phyloP scores from a whole-genome alignment of 2,888 invertebrate genomes.

The Pandemis corylana region DNA sequence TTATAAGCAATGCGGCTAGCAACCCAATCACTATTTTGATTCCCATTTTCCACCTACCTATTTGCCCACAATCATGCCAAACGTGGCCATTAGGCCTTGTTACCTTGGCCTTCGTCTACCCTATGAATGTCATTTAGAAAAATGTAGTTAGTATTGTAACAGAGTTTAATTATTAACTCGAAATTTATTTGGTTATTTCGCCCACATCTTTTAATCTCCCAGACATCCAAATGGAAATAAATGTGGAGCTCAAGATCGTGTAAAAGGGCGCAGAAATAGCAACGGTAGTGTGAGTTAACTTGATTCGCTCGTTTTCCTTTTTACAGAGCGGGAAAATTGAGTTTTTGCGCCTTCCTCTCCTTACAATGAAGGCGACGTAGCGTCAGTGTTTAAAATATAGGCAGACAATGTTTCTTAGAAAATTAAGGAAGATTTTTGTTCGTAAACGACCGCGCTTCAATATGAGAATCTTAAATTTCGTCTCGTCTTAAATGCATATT shows the following conservation, averaged over 20 bases:
- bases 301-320: conserved; percentile 43
- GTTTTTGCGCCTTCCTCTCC: conserved; percentile 42
- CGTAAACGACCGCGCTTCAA: not conserved
- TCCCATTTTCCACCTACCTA: too few relatives aligned
- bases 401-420: not conserved
- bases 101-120: too few relatives aligned
- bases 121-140: too few relatives aligned
- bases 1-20: too few relatives aligned
- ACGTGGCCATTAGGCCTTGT: too few relatives aligned
- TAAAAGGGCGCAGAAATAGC: conserved; percentile 3
- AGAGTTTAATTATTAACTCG: too few relatives aligned
- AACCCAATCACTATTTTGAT: too few relatives aligned
- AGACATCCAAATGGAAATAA: not conserved
- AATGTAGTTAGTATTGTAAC: too few relatives aligned
- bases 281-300: conserved; percentile 44
- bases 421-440: not conserved
- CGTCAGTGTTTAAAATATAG: conserved; percentile 1
- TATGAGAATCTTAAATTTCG: not conserved
- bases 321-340: conserved; percentile 44
- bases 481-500: too few relatives aligned
- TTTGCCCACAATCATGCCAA: too few relatives aligned
- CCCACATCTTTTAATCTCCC: not conserved
- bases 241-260: not conserved
- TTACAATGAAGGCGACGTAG: conserved; percentile 19
- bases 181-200: not conserved